A percentile compares a stretch with the other conserved stretches of the same genome.
These are phyloP conservation scores for Drosophila prostipennis DNA, from an alignment of 2,888 invertebrate species.

Conservation along the genomic window DNA sequence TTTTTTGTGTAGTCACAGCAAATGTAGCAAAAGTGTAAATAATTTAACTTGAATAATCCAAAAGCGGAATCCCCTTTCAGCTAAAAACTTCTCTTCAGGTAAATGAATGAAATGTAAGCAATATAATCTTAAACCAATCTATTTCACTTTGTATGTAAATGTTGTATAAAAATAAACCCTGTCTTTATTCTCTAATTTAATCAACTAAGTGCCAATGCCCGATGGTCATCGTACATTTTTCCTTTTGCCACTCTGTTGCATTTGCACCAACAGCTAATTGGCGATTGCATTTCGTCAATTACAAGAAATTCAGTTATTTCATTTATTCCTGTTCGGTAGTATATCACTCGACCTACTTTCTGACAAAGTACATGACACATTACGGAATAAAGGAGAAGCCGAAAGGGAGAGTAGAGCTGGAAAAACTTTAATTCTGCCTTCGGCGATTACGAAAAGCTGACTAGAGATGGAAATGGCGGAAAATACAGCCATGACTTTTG, in stretches of 20 bases:
- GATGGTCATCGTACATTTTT: slow-evolving; percentile 1
- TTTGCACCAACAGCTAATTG: slow-evolving; percentile 56
- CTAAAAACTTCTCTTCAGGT: no score
- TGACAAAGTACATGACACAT: slow-evolving; percentile 19
- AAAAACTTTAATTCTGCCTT: slow-evolving; percentile 20
- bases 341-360: slow-evolving; percentile 62
- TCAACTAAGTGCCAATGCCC: slow-evolving; percentile 15
- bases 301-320: slow-evolving; percentile 45
- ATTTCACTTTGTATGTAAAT: no score
- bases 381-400: slow-evolving; percentile 7
- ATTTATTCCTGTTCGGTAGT: slow-evolving; percentile 46
- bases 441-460: slow-evolving; percentile 29
- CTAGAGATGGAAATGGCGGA: slow-evolving; percentile 19
- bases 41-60: no score
- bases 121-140: no score
- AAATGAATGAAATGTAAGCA: no score
- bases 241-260: slow-evolving; percentile 10
- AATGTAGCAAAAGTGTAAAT: no score
- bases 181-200: background rate
- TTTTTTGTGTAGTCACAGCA: no score
- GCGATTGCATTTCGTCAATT: slow-evolving; percentile 68
- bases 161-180: no score
- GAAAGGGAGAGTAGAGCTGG: slow-evolving; percentile 11
- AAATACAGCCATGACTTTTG: slow-evolving; percentile 29
- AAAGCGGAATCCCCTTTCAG: no score